phyloP scores from a whole-genome alignment of 2,113 vertebrate species.

The Misgurnus mizolepis region DNA sequence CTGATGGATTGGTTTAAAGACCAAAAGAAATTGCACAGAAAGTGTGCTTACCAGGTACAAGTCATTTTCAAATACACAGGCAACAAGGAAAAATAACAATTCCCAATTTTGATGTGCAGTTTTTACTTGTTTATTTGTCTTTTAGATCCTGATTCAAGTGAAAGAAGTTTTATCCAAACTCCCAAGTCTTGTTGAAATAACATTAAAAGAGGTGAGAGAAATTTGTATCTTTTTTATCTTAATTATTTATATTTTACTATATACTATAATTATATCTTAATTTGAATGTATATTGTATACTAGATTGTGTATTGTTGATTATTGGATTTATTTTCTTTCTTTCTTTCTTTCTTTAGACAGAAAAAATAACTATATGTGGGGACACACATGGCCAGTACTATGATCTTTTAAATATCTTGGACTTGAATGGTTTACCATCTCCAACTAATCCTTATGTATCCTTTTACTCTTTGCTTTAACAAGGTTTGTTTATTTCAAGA shows the following conservation, averaged over 20 bases:
- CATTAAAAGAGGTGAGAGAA: constrained; percentile 83
- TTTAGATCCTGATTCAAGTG: constrained; percentile 89
- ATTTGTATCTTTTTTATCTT: too few relatives aligned
- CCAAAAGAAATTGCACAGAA: constrained; percentile 92
- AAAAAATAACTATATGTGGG: constrained; percentile 93
- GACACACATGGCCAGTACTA: constrained; percentile 95
- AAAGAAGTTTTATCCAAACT: constrained; percentile 91
- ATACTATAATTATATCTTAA: not conserved
- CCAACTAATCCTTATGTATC: constrained; percentile 92
- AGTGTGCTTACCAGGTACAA: constrained; percentile 91
- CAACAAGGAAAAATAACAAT: not conserved
- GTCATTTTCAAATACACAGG: not conserved
- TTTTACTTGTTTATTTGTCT: constrained; percentile 11
- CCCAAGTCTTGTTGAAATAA: constrained; percentile 87
- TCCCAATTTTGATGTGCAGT: not conserved
- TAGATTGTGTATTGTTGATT: not conserved
- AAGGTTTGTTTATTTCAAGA: too few relatives aligned
- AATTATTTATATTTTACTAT: too few relatives aligned
- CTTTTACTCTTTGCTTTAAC: constrained; percentile 60
- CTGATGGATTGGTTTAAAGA: constrained; percentile 94
- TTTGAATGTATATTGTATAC: not conserved
- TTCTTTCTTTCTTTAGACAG: constrained; percentile 76
- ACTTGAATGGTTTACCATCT: constrained; percentile 89
- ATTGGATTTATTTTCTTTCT: not conserved
- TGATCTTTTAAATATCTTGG: constrained; percentile 93